phyloP scores from a whole-genome alignment of 2,888 invertebrate species.

The Podabrus alpinus region DNA sequence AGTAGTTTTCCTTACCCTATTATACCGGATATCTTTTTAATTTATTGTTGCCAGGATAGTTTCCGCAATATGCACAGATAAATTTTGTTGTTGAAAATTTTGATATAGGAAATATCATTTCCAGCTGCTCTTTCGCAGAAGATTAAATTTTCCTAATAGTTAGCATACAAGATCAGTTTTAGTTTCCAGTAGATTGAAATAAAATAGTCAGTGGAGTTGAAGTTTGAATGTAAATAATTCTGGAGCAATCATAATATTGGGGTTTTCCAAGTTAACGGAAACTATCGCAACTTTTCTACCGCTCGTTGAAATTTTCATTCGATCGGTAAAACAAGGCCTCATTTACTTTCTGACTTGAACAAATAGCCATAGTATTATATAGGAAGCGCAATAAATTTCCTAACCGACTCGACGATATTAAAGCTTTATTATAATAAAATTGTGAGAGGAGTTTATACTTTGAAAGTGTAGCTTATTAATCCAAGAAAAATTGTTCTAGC shows the following conservation, averaged over 20 bases:
- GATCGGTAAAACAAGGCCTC: background rate
- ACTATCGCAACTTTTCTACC: background rate
- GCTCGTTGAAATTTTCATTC: background rate
- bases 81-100: too few species aligned
- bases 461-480: background rate
- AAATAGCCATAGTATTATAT: background rate
- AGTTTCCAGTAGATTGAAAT: background rate
- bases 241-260: too few species aligned
- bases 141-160: too few species aligned
- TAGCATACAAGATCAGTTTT: background rate
- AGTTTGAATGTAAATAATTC: background rate
- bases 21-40: background rate
- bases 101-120: too few species aligned
- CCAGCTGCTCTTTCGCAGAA: too few species aligned
- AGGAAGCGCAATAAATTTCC: background rate
- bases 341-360: background rate
- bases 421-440: background rate
- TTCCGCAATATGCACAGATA: too few species aligned
- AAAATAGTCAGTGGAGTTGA: background rate
- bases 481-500: background rate
- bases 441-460: background rate
- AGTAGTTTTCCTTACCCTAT: background rate
- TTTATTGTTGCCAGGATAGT: too few species aligned
- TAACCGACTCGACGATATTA: background rate
- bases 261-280: background rate